These are phyloP conservation scores for Trogon surrucura DNA, from an alignment of 2,113 vertebrate species.

Conservation along the genomic window DNA sequence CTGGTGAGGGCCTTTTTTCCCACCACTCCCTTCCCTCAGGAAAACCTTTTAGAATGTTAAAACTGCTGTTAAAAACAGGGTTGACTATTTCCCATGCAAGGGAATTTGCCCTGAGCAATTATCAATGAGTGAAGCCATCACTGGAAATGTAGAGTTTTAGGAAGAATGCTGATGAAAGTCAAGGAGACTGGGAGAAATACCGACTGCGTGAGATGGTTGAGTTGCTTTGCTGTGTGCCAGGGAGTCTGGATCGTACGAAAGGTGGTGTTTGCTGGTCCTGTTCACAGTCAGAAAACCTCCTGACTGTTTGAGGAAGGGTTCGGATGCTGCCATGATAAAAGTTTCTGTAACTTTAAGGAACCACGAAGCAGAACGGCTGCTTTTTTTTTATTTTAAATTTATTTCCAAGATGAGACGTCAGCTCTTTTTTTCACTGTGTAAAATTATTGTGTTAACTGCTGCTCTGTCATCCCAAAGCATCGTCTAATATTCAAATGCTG, in stretches of 20 bases:
- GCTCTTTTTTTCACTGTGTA: not conserved
- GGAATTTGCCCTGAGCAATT: not conserved
- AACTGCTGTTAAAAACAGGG: not conserved
- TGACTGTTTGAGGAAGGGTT: not conserved
- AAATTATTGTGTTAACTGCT: not conserved
- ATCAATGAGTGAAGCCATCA: fast-evolving
- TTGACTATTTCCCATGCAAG: not conserved
- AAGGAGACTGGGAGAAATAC: not conserved
- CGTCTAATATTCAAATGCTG: not conserved
- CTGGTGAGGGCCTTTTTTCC: not conserved
- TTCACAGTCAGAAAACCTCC: not conserved
- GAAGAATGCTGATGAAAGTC: not conserved
- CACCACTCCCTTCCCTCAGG: not conserved
- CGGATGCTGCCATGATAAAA: not conserved
- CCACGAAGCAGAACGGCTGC: not conserved
- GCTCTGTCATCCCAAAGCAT: not conserved
- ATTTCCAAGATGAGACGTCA: not conserved
- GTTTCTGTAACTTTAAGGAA: not conserved
- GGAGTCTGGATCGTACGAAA: not conserved
- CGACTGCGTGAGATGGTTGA: not conserved
- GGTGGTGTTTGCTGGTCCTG: not conserved
- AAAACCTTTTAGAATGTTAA: not conserved
- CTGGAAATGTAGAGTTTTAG: not conserved
- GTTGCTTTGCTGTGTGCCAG: not conserved
- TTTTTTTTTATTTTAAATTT: not conserved